Base-by-base conservation (phyloP, 2,113 vertebrate genomes). In the Hippocampus comes region DNA sequence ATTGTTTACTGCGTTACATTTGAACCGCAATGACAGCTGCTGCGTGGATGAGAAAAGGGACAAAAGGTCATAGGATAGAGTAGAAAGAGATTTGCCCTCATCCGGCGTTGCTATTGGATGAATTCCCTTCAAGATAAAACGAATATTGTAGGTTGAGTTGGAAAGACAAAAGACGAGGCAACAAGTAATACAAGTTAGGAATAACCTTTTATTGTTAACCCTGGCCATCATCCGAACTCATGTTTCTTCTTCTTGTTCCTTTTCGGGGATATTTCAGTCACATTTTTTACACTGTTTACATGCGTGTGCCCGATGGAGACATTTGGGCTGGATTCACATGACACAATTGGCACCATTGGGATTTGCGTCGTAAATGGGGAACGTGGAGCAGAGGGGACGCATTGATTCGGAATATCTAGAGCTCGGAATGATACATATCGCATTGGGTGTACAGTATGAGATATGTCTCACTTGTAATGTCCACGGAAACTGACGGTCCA, bases 1-100 rank as follows among this genome's bases (percentile, higher is more conserved):
- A 86, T 80, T 89, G 85, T 72, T 89, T 82, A 89, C 89, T 46
- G 10, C 43, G 4, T 86, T 86, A 70, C 87, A 83, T 90, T 88
- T 78, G 86, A 90, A 86, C 86, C 34, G 27, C 89, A 91, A 91
- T 65, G 85, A 61, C 34, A 20, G 80, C 79, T 82, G 89, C 85
- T 83, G 72, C 89, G 89, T 70, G 89, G 89, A 90, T 92, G 88
- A 88, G 78, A 88, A 81, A 92, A 91, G 90, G 91, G 91, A 92
- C 78, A 57, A 89, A 71, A 70, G 66, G 59, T 63, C 72, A 71
- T 88, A 84, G 71, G 82, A 34, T 80, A 80, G 64, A 76, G 56
- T 77, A 55, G 53, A 51, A 12, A 6, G 4, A 80, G 80, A 74
- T 25, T 59, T 46, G 55, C 25, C 64, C 2, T 63, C 43, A 43